Conservation (phyloP, 1,140 invertebrate species). For the Ceratitis capitata region DNA sequence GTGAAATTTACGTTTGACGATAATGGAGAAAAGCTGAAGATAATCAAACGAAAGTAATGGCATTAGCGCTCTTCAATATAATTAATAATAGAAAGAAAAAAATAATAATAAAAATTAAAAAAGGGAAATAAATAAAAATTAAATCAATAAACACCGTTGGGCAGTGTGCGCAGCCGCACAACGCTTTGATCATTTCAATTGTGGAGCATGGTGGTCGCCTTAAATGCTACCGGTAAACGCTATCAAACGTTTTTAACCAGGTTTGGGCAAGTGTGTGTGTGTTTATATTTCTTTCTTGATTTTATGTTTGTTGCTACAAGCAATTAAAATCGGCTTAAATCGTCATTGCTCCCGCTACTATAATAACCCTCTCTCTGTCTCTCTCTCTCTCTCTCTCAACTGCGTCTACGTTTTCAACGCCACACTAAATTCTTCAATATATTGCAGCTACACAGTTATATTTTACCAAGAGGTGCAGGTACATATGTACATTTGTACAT, state of each 20-base stretch:
- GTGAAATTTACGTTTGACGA: neutral
- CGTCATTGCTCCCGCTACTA: slow-evolving; percentile 19
- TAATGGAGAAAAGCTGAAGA: slow-evolving; percentile 8
- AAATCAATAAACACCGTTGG: slow-evolving; percentile 1
- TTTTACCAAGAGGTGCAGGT: too few relatives aligned
- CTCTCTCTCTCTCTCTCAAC: too few relatives aligned
- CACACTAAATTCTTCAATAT: neutral
- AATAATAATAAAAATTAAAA: neutral
- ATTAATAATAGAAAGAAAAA: neutral
- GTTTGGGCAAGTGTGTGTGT: neutral
- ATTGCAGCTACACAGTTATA: neutral
- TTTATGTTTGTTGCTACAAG: slow-evolving; percentile 37
- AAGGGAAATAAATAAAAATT: neutral
- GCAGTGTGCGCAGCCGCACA: neutral
- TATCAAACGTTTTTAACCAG: neutral
- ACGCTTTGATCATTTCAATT: neutral
- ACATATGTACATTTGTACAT: neutral
- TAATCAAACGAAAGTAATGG: neutral
- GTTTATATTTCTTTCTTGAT: neutral
- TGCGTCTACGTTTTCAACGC: neutral
- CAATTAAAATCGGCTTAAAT: slow-evolving; percentile 43
- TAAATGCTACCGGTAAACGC: slow-evolving; percentile 1
- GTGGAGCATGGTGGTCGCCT: slow-evolving; percentile 22
- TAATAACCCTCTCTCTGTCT: too few relatives aligned
- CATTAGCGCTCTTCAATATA: neutral